These are phyloP conservation scores for Dromius quadrimaculatus DNA, from an alignment of 2,888 invertebrate genomes.

Conservation along the genomic window DNA sequence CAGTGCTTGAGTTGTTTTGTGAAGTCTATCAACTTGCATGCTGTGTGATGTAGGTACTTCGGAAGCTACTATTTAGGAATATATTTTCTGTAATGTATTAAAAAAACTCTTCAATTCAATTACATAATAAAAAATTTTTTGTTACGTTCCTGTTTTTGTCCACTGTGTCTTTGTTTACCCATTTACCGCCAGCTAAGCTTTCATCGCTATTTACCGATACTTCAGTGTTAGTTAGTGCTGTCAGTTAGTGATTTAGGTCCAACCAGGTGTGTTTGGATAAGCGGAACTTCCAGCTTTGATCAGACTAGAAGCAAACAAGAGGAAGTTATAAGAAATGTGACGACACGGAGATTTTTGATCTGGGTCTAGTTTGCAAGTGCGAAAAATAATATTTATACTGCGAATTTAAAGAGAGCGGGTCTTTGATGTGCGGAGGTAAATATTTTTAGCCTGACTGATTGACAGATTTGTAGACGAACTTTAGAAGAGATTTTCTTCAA, in stretches of 20 bases:
- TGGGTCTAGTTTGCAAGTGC: conserved; percentile 25
- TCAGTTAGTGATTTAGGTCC: conserved; percentile 64
- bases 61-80: too few species aligned
- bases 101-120: too few species aligned
- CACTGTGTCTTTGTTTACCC: conserved; percentile 63
- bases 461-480: conserved; percentile 17
- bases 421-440: conserved; percentile 18
- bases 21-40: too few species aligned
- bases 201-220: conserved; percentile 64
- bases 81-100: too few species aligned
- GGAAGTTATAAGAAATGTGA: conserved; percentile 10
- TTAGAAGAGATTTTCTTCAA: too few species aligned
- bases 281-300: conserved; percentile 48
- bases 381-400: conserved; percentile 40
- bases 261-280: conserved; percentile 66
- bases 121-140: too few species aligned
- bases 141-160: too few species aligned
- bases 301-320: neutral
- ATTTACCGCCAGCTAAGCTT: conserved; percentile 67
- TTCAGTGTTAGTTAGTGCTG: conserved; percentile 55
- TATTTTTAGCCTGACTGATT: conserved; percentile 23
- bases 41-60: too few species aligned
- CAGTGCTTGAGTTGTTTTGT: too few species aligned
- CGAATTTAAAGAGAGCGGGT: conserved; percentile 19
- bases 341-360: conserved; percentile 11